These are phyloP conservation scores for Sipha maydis DNA, from an alignment of 2,888 invertebrate species.

Conservation along the genomic window DNA sequence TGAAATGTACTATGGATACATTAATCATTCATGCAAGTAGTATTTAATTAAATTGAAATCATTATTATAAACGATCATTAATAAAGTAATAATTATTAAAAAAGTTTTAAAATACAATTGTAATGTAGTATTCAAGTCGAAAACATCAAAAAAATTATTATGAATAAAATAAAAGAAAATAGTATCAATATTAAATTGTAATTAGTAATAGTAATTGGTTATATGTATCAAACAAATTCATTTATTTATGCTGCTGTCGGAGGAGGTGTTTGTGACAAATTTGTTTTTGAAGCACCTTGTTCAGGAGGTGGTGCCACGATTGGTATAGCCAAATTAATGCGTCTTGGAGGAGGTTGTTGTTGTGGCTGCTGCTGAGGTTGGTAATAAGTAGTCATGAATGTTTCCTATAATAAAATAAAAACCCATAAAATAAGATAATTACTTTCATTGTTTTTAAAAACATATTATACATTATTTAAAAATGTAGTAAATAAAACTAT, in stretches of 20 bases:
- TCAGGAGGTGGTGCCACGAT: constrained; percentile 66
- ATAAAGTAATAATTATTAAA: neutral
- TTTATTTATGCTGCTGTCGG: neutral
- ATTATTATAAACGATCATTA: no score
- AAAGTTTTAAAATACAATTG: no score
- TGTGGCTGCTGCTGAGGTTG: constrained; percentile 65
- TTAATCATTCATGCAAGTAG: neutral
- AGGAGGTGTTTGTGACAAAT: neutral
- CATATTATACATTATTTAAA: no score
- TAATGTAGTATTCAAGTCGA: neutral
- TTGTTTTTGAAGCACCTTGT: constrained; percentile 4
- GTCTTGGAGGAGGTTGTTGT: constrained; percentile 65
- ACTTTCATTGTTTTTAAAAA: no score
- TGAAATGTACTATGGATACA: neutral
- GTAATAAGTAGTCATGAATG: constrained; percentile 65
- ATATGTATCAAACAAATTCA: neutral
- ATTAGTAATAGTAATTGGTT: neutral
- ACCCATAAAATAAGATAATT: neutral
- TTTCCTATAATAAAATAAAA: constrained; percentile 63
- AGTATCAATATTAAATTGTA: neutral
- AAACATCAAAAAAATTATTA: neutral
- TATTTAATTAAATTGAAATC: no score
- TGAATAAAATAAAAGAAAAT: neutral
- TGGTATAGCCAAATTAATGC: constrained; percentile 66
- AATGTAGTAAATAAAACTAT: neutral